Evolutionary conservation across 2,113 vertebrate species (phyloP), one percentile per base, ranked within the genome.

Genomic region (Myodes glareolus): DNA sequence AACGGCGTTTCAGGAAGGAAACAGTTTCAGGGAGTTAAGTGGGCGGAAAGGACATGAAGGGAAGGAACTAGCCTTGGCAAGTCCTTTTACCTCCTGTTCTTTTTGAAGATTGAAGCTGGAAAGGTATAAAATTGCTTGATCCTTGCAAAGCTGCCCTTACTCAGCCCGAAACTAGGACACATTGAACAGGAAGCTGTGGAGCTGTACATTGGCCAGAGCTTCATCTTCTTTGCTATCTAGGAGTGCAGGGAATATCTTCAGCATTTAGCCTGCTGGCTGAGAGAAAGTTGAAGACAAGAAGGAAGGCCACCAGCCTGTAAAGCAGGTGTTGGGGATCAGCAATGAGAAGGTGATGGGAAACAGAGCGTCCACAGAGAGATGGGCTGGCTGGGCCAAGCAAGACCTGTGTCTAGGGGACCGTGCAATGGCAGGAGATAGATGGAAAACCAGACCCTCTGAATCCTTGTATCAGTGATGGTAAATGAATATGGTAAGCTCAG

Each of bases 1-100:
- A 97, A 77, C 73, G 9, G n/a, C 33, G 17, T 92, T 88, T 88
- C 93, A 84, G 85, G 95, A 94, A 96, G 94, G 91, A 94, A 80
- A 21, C 36, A 7, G 9, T 14, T 42, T 42, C n/a, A 70, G 61
- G 45, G 81, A 82, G 68, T 75, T 16, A 10, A 17, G 88, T 68
- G 55, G 88, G 88, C 0, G 10, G 80, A 67, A 45, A 82, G 73
- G 67, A 86, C 80, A 9, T 1, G 29, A 65, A 78, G 58, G 58
- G 47, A 76, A 58, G 77, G 61, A 52, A 76, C 13, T 61, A 31
- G 65, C 36, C 45, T 47, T 68, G 11, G 31, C 33, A 45, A 72
- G 52, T 45, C 67, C n/a, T 73, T 87, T 76, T 0, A 19, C 29
- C 47, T 88, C 73, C 65, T 63, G 85, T 84, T 75, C 33, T 52